Evolutionary conservation across 1,140 invertebrate genomes (phyloP), one percentile per base, ranked within the genome.

Genomic region (Protaetia brevitarsis): DNA sequence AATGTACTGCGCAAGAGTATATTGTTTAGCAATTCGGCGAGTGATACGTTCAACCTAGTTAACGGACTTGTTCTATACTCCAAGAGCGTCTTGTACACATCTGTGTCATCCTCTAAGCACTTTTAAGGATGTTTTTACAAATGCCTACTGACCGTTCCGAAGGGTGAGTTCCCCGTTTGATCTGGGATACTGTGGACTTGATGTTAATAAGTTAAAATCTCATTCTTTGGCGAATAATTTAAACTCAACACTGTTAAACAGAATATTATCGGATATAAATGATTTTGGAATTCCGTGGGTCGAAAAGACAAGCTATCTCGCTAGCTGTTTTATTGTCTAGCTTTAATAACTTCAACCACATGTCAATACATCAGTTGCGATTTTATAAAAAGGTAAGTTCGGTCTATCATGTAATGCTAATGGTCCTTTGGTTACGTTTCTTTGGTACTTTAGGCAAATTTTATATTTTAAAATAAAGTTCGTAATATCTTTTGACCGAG

Each of bases 151-250:
- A 72, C 65, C 72, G 72, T 67, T 78, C 75, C 1, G 73, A 74
- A 4, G 77, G 59, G n/a, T n/a, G n/a, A n/a, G n/a, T n/a, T n/a
- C n/a, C 0, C 77, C 76, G 59, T 79, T 78, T 7, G 73, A 73
- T 56, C 71, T 67, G 3, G 77, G 74, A 63, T 79, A 79, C 13
- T 68, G 61, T 4, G 77, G 81, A 70, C 75, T 79, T 45, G 70
- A 74, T 0, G 76, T 80, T 13, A 71, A 59, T 37, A 79, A 72
- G 1, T 66, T 62, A 65, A 82, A 77, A n/a, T 72, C 69, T 73
- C 76, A 81, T 3, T 73, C 62, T 34, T 73, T 66, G 8, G 73
- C 66, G 69, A 82, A 82, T 31, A 72, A 30, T 66, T 51, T 58
- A 62, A 81, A 79, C 13, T 76, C 60, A n/a, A 27, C 16, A 65